phyloP scores from a whole-genome alignment of 2,113 vertebrate species.

The Fregetta grallaria region DNA sequence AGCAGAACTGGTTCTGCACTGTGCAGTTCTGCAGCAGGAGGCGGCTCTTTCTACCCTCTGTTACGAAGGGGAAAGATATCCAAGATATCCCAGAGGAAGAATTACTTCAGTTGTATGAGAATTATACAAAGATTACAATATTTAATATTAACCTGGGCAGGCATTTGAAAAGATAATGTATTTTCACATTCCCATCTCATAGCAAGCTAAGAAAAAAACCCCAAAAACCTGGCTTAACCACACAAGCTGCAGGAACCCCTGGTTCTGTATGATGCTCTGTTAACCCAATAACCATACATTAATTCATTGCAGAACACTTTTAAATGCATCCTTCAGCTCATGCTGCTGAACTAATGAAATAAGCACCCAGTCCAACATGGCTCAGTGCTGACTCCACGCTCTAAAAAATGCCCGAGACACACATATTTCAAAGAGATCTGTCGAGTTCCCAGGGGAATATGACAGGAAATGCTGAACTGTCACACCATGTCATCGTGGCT shows the following conservation, averaged over 20 bases:
- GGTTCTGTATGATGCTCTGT: rapidly evolving
- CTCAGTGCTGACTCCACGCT: background rate
- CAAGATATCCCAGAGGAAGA: background rate
- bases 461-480: background rate
- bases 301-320: background rate
- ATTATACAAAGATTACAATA: background rate
- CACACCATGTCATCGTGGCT: background rate
- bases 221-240: background rate
- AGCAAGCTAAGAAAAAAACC: background rate
- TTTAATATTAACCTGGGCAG: background rate
- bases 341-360: background rate
- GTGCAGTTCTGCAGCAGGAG: background rate
- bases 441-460: background rate
- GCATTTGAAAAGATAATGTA: background rate
- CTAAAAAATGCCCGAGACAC: background rate
- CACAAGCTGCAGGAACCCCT: background rate
- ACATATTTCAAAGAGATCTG: background rate
- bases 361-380: background rate
- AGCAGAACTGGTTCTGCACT: background rate
- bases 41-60: background rate
- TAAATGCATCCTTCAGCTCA: background rate
- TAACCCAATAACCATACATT: background rate
- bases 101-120: background rate
- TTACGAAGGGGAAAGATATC: background rate
- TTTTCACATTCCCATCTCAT: background rate